Evolutionary conservation across 2,888 invertebrate species (phyloP).

Genomic region (Ptilodon capucinus): DNA sequence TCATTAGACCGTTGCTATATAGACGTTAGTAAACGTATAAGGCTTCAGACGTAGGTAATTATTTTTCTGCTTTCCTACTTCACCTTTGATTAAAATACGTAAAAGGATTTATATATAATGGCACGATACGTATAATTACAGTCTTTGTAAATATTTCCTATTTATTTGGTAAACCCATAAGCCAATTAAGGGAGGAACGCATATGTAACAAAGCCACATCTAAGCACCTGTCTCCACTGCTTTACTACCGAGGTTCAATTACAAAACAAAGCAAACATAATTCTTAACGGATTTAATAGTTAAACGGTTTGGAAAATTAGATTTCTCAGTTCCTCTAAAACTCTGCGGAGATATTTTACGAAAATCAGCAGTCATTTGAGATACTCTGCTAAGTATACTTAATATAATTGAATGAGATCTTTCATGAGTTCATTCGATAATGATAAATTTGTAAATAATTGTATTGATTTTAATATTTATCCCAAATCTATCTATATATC

Average conservation of each 20-base stretch:
- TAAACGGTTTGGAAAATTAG: background rate
- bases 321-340: background rate
- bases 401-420: too few species aligned
- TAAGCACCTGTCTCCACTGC: background rate
- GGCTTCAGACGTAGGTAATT: background rate
- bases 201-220: constrained; percentile 22
- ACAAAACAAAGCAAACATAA: background rate
- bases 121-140: background rate
- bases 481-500: too few species aligned
- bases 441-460: too few species aligned
- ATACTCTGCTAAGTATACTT: too few species aligned
- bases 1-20: background rate
- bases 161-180: too few species aligned
- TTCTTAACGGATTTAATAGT: background rate
- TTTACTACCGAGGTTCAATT: background rate
- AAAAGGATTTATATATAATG: background rate
- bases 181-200: constrained; percentile 20
- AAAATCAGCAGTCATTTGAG: background rate
- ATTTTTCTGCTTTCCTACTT: background rate
- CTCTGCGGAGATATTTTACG: background rate
- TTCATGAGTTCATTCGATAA: too few species aligned
- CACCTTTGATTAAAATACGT: background rate
- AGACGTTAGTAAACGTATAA: background rate
- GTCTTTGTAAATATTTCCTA: background rate
- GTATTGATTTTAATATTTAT: too few species aligned